These are phyloP conservation scores for Linnaemya vulpina DNA, from an alignment of 2,888 invertebrate genomes.

Conservation along the genomic window DNA sequence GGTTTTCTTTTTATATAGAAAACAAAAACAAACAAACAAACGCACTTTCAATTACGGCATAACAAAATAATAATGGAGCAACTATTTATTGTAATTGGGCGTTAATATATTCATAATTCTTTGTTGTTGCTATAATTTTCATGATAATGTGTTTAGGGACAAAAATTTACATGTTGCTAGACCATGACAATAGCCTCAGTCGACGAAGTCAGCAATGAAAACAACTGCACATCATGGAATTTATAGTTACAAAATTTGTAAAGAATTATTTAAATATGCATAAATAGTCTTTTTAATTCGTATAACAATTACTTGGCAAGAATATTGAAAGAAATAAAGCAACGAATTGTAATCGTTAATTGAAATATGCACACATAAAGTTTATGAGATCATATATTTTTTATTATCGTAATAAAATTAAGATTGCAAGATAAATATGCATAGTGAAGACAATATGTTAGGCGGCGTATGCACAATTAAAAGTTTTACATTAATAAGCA, in stretches of 20 bases:
- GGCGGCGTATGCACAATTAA: too few species aligned
- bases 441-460: background rate
- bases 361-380: conserved; percentile 14
- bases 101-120: conserved; percentile 22
- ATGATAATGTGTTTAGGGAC: conserved; percentile 22
- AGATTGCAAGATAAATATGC: conserved; percentile 39
- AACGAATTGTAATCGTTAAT: conserved; percentile 35
- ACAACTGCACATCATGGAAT: conserved; percentile 40
- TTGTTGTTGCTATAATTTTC: conserved; percentile 13
- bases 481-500: too few species aligned
- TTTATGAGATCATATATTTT: conserved; percentile 54
- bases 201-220: background rate
- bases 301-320: conserved; percentile 49
- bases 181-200: conserved; percentile 16
- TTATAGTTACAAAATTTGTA: conserved; percentile 30
- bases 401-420: conserved; percentile 52
- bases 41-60: conserved; percentile 26
- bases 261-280: conserved; percentile 40
- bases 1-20: background rate
- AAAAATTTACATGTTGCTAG: conserved; percentile 1
- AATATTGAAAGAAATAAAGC: conserved; percentile 2
- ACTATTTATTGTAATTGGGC: conserved; percentile 42
- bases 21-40: background rate
- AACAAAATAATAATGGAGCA: conserved; percentile 27
- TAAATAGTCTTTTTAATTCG: conserved; percentile 7